Conservation (phyloP, 2,797 vertebrate genomes). For the Nannoperca obscura region DNA sequence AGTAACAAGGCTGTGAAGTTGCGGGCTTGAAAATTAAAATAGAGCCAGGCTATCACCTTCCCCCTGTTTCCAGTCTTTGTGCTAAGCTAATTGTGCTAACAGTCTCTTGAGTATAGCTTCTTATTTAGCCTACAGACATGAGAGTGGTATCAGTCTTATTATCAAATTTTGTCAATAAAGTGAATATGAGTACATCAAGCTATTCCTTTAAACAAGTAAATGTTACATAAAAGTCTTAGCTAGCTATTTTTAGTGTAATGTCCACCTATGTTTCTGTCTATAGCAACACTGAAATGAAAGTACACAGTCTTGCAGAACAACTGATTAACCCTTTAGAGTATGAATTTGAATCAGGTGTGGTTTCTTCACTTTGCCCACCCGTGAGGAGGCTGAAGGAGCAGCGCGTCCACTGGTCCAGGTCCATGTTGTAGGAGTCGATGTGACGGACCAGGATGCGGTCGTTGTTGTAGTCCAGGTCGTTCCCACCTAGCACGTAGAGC, state of each 20-base stretch:
- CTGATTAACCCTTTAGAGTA: not conserved
- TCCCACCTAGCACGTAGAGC: conserved; percentile 95
- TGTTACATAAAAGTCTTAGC: not conserved
- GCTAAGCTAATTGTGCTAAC: not conserved
- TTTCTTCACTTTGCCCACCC: conserved; percentile 79
- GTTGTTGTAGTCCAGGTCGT: conserved; percentile 97
- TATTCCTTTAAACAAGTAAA: not conserved
- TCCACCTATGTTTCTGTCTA: not conserved
- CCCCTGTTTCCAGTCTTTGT: not conserved
- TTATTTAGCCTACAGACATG: not conserved
- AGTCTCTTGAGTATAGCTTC: not conserved
- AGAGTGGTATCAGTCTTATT: not conserved
- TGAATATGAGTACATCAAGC: not conserved
- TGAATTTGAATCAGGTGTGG: not conserved
- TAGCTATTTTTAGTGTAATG: not conserved
- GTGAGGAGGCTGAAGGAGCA: conserved; percentile 95
- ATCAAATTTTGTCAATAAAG: conserved; percentile 2
- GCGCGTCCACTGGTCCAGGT: conserved; percentile 95
- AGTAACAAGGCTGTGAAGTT: too few relatives aligned
- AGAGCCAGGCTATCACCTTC: not conserved
- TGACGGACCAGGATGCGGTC: conserved; percentile 96
- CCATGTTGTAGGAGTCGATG: conserved; percentile 95
- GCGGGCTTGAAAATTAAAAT: not conserved
- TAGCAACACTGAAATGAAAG: not conserved
- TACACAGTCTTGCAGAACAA: not conserved